Percentiles rank a stretch among this genome's conserved stretches.
Evolutionary conservation across 2,113 vertebrate species (phyloP).

Genomic region (Balaenoptera acutorostrata): DNA sequence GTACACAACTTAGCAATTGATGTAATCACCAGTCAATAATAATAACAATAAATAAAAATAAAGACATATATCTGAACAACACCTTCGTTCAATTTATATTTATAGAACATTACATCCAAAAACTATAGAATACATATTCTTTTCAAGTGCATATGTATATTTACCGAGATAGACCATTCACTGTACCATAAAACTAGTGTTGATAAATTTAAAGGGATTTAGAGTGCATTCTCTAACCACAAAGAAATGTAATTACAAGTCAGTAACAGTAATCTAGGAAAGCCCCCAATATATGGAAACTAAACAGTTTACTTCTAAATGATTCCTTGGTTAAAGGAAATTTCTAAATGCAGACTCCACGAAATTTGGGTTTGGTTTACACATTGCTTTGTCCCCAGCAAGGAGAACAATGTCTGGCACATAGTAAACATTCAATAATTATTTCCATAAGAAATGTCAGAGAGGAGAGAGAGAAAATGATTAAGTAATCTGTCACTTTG

Average conservation of each 20-base stretch:
- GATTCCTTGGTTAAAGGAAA: neutral
- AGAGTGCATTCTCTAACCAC: neutral
- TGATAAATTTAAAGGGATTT: neutral
- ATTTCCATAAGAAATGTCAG: neutral
- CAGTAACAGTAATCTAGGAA: neutral
- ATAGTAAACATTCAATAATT: neutral
- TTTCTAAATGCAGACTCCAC: neutral
- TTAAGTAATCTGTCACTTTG: neutral
- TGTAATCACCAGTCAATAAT: neutral
- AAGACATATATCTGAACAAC: neutral
- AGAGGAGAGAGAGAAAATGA: neutral
- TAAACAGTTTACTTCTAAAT: neutral
- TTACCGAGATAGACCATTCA: neutral
- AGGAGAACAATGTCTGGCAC: neutral
- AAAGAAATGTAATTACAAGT: neutral
- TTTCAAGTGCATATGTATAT: neutral
- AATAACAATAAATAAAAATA: neutral
- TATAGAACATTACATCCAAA: neutral
- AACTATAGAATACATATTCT: neutral
- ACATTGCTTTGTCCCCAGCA: neutral
- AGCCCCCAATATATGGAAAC: neutral
- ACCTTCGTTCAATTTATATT: neutral
- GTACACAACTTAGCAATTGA: rapidly evolving
- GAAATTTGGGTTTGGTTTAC: neutral
- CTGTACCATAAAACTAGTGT: neutral